These are phyloP conservation scores for Bostrychus sinensis DNA, from an alignment of 2,113 vertebrate species.

Conservation along the genomic window DNA sequence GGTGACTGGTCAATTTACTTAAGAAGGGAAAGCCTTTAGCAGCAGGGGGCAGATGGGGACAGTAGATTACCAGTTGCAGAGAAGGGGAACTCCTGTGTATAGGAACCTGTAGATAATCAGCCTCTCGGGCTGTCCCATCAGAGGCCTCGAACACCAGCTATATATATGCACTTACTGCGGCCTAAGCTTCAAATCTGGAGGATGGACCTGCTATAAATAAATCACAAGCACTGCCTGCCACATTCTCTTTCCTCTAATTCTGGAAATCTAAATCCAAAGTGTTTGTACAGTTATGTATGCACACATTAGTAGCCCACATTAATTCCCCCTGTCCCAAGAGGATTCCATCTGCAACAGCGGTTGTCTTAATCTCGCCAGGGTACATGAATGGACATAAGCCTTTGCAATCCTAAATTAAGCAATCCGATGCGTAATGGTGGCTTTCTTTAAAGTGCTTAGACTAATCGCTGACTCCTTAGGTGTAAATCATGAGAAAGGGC, in stretches of 20 bases:
- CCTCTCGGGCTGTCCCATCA: not conserved
- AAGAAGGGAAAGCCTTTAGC: not conserved
- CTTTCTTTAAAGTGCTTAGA: not conserved
- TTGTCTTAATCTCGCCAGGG: slow-evolving; percentile 2
- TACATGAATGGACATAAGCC: slow-evolving; percentile 1
- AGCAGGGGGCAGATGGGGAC: not conserved
- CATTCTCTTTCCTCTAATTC: not conserved
- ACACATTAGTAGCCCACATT: slow-evolving; percentile 50
- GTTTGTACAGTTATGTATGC: slow-evolving; percentile 62
- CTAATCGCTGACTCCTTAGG: not conserved
- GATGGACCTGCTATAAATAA: slow-evolving; percentile 1
- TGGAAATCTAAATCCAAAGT: not conserved
- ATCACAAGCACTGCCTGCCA: not conserved
- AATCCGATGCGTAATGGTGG: not conserved
- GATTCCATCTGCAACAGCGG: not conserved
- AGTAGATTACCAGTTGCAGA: not conserved
- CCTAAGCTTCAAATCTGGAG: slow-evolving; percentile 33
- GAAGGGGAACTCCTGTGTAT: not conserved
- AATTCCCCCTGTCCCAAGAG: not conserved
- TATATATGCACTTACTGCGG: slow-evolving; percentile 23
- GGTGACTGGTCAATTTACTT: not conserved
- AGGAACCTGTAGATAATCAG: not conserved
- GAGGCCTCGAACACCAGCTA: not conserved
- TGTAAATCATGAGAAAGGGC: slow-evolving; percentile 5
- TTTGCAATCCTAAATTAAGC: not conserved